These are phyloP conservation scores for Sebastes steindachneri DNA, from an alignment of 2,797 vertebrate species.

Conservation along the genomic window DNA sequence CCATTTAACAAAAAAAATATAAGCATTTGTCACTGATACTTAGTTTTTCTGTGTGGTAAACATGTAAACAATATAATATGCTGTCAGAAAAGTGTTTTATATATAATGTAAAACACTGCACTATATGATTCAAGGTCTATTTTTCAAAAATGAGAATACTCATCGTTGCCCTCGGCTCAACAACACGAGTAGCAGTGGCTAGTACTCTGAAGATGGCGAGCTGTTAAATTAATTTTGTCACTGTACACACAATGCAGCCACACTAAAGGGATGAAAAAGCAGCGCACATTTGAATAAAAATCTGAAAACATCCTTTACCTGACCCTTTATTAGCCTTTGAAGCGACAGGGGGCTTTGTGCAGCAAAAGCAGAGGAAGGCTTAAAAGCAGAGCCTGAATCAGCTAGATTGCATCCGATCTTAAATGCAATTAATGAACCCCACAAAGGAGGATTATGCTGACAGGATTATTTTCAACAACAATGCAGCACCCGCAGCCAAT, in stretches of 20 bases:
- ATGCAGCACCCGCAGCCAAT: constrained; percentile 70
- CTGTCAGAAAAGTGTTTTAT: not conserved
- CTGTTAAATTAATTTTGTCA: constrained; percentile 36
- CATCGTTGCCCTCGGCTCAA: not conserved
- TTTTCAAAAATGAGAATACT: not conserved
- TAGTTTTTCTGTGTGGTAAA: not conserved
- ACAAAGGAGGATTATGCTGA: constrained; percentile 77
- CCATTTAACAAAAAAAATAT: not conserved
- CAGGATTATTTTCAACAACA: constrained; percentile 78
- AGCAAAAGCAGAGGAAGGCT: constrained; percentile 39
- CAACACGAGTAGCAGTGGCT: not conserved
- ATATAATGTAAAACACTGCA: not conserved
- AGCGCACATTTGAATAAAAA: constrained; percentile 64
- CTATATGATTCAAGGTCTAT: not conserved
- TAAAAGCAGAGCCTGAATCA: constrained; percentile 66
- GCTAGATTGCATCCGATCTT: constrained; percentile 72
- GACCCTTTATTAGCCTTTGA: constrained; percentile 65
- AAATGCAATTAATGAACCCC: constrained; percentile 80
- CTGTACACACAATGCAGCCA: constrained; percentile 36
- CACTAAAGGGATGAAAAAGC: constrained; percentile 41
- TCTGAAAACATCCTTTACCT: constrained; percentile 49
- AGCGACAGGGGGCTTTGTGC: constrained; percentile 61
- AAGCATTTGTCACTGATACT: not conserved
- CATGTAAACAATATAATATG: not conserved
- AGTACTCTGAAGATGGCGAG: constrained; percentile 15